These are phyloP conservation scores for Morelia viridis DNA, from an alignment of 2,797 vertebrate species.

Conservation along the genomic window DNA sequence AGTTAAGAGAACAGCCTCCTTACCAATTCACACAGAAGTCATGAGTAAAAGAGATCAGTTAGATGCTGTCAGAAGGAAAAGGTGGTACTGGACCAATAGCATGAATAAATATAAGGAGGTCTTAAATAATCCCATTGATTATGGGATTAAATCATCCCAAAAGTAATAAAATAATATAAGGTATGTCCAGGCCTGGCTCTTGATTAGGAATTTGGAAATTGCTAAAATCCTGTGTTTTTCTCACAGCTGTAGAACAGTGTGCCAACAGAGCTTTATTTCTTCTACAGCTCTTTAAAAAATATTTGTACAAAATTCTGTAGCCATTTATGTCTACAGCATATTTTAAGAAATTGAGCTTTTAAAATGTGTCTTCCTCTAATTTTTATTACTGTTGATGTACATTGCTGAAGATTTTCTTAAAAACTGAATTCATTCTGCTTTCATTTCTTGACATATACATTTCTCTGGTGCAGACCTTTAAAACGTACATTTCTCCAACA, in stretches of 20 bases:
- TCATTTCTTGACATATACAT: not conserved
- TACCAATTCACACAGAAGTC: not conserved
- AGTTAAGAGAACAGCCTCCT: not conserved
- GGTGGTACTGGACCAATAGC: not conserved
- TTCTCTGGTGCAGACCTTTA: not conserved
- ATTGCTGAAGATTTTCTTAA: not conserved
- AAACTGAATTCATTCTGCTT: not conserved
- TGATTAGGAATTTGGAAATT: not conserved
- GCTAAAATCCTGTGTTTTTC: not conserved
- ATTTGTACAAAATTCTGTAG: not conserved
- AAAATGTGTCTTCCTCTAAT: not conserved
- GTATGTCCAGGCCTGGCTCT: not conserved
- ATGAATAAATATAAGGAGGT: not conserved
- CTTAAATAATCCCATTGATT: not conserved
- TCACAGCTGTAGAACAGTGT: not conserved
- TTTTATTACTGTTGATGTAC: not conserved
- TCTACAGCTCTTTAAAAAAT: not conserved
- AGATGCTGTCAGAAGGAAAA: not conserved
- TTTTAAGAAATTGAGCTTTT: not conserved
- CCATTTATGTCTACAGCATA: not conserved
- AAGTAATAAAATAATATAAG: not conserved
- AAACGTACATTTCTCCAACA: not conserved
- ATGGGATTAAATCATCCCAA: not conserved
- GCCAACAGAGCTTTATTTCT: not conserved
- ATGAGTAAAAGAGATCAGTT: not conserved